A percentile compares a stretch with the other conserved stretches of the same genome.
Evolutionary conservation across 1,140 invertebrate genomes (phyloP).

Genomic region (Dendroctonus ponderosae): DNA sequence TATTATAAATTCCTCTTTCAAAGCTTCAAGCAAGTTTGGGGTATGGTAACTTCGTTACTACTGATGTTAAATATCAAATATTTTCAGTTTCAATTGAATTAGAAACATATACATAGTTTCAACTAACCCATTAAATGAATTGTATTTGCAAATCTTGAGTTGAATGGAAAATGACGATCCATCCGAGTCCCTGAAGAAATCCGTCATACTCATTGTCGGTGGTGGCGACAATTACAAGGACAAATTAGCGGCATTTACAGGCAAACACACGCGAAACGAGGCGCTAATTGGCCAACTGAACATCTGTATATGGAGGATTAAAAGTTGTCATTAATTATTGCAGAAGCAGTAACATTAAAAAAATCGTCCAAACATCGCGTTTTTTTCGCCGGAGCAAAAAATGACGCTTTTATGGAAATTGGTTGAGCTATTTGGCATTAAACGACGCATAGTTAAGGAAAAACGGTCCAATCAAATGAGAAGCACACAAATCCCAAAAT

Average conservation of each 20-base stretch:
- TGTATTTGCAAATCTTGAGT: no score
- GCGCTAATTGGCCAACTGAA: constrained; percentile 28
- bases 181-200: constrained; percentile 8
- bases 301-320: constrained; percentile 30
- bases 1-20: no score
- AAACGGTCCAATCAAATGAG: no score
- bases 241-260: constrained; percentile 26
- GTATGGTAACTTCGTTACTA: no score
- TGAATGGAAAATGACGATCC: background rate
- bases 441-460: no score
- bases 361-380: background rate
- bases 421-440: background rate
- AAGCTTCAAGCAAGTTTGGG: no score
- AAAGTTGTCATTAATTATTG: constrained; percentile 25
- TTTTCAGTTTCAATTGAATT: no score
- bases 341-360: constrained; percentile 11
- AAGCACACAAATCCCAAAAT: no score
- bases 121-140: no score
- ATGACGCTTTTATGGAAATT: background rate
- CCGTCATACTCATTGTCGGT: constrained; percentile 26
- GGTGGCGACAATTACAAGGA: constrained; percentile 27
- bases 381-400: background rate
- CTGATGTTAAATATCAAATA: no score
- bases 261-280: constrained; percentile 21
- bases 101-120: no score